Evolutionary conservation across 2,797 vertebrate species (phyloP).

Genomic region (Squalus acanthias): DNA sequence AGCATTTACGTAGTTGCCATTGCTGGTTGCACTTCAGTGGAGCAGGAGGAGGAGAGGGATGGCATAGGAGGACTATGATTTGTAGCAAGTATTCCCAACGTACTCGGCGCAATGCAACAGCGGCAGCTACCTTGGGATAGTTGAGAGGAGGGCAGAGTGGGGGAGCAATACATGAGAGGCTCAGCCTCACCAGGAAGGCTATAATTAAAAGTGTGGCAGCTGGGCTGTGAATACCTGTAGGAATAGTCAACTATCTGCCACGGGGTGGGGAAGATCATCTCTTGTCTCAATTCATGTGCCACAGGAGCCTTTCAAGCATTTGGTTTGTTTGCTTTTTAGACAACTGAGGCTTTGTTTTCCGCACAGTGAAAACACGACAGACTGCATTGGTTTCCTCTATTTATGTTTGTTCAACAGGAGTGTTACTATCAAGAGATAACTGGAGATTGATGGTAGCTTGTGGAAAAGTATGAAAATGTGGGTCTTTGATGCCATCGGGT

Average conservation of each 20-base stretch:
- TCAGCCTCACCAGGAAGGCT: not conserved
- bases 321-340: not conserved
- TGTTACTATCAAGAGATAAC: not conserved
- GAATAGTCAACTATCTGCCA: not conserved
- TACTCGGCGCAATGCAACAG: not conserved
- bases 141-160: not conserved
- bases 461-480: not conserved
- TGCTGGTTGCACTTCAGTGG: not conserved
- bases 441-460: not conserved
- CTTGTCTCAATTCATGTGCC: not conserved
- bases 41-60: not conserved
- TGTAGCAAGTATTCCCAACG: not conserved
- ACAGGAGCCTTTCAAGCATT: not conserved
- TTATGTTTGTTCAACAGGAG: not conserved
- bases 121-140: not conserved
- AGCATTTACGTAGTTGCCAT: not conserved
- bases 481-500: not conserved
- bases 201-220: not conserved
- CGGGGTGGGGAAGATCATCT: not conserved
- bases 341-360: not conserved
- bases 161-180: not conserved
- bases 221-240: not conserved
- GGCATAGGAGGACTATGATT: not conserved
- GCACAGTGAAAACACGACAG: not conserved
- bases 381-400: not conserved